A percentile compares a stretch with the other conserved stretches of the same genome.
Evolutionary conservation across 2,888 invertebrate genomes (phyloP).

Genomic region (Lithosia quadra): DNA sequence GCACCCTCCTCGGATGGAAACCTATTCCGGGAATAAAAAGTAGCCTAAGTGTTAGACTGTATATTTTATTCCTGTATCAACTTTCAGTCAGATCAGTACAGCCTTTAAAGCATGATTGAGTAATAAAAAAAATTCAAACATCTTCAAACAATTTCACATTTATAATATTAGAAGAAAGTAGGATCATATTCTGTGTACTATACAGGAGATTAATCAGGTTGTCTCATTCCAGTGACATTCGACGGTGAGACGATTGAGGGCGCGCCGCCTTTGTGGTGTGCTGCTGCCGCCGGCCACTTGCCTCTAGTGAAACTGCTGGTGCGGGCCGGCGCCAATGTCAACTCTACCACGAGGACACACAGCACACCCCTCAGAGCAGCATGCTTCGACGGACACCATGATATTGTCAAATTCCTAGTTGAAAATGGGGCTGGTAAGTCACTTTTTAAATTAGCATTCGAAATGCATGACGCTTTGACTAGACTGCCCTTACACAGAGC

Average conservation of each 20-base stretch:
- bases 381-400: conserved; percentile 98
- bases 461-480: no score
- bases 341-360: conserved; percentile 97
- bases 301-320: conserved; percentile 95
- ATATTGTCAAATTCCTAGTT: conserved; percentile 97
- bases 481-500: no score
- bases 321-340: conserved; percentile 95
- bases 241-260: conserved; percentile 99
- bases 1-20: background rate
- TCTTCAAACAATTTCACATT: no score
- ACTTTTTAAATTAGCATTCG: background rate
- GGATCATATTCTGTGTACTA: no score
- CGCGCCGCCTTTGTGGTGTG: conserved; percentile 99
- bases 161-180: no score
- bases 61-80: no score
- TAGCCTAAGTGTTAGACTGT: no score
- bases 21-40: no score
- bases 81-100: no score
- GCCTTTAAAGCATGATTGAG: no score
- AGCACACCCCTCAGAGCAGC: conserved; percentile 98
- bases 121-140: no score
- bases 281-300: conserved; percentile 97
- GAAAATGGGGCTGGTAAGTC: conserved; percentile 93
- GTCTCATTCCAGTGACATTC: conserved; percentile 92
- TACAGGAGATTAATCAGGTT: background rate